A percentile compares a stretch with the other conserved stretches of the same genome.
Conservation (phyloP, 2,888 invertebrate genomes). For the Lumbricus terrestris region DNA sequence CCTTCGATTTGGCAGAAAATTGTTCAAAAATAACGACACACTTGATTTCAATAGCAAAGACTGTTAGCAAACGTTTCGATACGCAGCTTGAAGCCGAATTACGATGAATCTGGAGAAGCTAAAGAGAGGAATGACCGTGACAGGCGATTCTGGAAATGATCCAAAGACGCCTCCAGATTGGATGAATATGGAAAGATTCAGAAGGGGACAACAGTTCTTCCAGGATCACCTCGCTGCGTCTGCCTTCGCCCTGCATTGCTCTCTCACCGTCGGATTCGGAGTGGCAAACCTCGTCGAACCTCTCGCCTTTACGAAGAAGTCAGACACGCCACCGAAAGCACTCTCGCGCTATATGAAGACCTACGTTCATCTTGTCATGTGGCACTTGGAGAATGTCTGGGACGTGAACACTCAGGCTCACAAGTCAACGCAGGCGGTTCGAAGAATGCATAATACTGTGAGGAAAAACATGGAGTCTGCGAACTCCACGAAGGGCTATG, state of each 20-base stretch:
- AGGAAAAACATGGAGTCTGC: constrained; percentile 54
- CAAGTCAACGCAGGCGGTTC: constrained; percentile 60
- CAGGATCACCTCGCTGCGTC: constrained; percentile 71
- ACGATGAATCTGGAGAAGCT: not conserved
- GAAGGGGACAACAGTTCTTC: constrained; percentile 71
- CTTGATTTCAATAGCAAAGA: not conserved
- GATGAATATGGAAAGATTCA: constrained; percentile 60
- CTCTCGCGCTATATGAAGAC: constrained; percentile 79
- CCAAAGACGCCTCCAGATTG: constrained; percentile 53
- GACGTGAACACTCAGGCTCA: constrained; percentile 56
- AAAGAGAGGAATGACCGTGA: not conserved
- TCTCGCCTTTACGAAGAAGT: constrained; percentile 72
- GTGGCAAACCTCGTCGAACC: constrained; percentile 74
- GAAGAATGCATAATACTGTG: constrained; percentile 64
- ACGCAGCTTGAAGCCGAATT: not conserved
- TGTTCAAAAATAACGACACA: not conserved
- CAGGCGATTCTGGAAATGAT: constrained; percentile 26
- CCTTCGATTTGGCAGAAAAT: not conserved
- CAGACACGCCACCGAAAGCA: constrained; percentile 68
- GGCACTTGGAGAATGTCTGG: constrained; percentile 75
- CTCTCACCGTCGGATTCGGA: constrained; percentile 73
- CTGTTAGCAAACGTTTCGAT: not conserved
- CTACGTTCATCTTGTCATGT: constrained; percentile 72
- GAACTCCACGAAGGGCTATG: constrained; percentile 50
- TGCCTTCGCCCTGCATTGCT: constrained; percentile 73